Base-by-base conservation (phyloP, 2,797 vertebrate genomes). In the Melanogrammus aeglefinus region DNA sequence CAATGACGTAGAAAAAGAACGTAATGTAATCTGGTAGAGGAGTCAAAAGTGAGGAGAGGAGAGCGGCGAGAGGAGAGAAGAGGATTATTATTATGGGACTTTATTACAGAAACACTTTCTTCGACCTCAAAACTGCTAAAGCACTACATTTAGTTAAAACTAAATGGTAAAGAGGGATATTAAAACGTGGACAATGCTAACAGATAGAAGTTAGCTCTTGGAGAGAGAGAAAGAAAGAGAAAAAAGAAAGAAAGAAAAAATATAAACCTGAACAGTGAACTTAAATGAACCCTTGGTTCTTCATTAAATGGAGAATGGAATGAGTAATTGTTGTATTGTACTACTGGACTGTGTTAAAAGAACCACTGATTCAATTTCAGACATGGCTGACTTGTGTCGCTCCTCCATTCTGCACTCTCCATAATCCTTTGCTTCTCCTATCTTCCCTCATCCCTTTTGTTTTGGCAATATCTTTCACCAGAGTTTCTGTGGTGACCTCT, bases 1-100 rank as follows among this genome's bases (percentile, higher is more conserved):
- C 31, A 72, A 77, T 73, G 79, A 75, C 71, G 76, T 44, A 38
- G 21, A 29, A 38, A 70, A 39, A 16, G 44, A 69, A 24, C 31
- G 35, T 51, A 47, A 69, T 27, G 57, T 27, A 41, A 24, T 10
- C 57, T 63, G 4, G 57, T 63, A 21, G 16, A 14, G n/a, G 36
- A 66, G n/a, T 5, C 16, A 47, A 24, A 14, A 69, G 41, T 38
- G 47, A 66, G 33, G 72, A 38, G 29, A 16, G 36, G 14, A 38
- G 7, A 36, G 66, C 4, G 74, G 73, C n/a, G 31, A 76, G 33
- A 76, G 14, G 35, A 13, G 16, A 2, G 27, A 21, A 76, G 38
- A 75, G 75, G 57, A 69, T 38, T 2, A n/a, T 63, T 35, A 71
- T 70, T 24, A 71, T 71, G 1, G 27, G 10, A 31, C n/a, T 71